Conservation (phyloP, 1,140 invertebrate species). For the Penaeus japonicus region DNA sequence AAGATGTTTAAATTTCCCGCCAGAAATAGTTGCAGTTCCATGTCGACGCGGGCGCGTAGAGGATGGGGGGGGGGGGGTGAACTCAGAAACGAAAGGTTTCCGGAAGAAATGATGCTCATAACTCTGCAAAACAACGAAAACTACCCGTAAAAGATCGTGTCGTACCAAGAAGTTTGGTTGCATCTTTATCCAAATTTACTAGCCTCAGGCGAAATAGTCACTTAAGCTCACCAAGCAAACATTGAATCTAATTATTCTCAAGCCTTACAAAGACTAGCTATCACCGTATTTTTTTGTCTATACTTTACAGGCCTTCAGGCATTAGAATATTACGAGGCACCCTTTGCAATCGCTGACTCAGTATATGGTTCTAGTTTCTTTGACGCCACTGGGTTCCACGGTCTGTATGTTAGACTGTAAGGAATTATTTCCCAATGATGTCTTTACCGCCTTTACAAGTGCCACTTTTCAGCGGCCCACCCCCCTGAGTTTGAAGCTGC, state of each 20-base stretch:
- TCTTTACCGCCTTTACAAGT: slow-evolving; percentile 67
- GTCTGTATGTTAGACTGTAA: slow-evolving; percentile 77
- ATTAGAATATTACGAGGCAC: slow-evolving; percentile 65
- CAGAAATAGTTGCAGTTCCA: too few relatives aligned
- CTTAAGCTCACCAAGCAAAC: slow-evolving; percentile 69
- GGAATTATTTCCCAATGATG: slow-evolving; percentile 71
- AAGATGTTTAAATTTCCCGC: too few relatives aligned
- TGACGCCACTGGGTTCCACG: slow-evolving; percentile 78
- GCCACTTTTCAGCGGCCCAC: slow-evolving; percentile 71
- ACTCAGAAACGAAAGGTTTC: too few relatives aligned
- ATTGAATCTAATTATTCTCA: slow-evolving; percentile 67
- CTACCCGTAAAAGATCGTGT: too few relatives aligned
- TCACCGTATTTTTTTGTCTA: slow-evolving; percentile 69
- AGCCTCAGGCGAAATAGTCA: slow-evolving; percentile 69
- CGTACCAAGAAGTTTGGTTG: too few relatives aligned
- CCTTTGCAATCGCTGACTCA: slow-evolving; percentile 70
- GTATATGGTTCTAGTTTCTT: slow-evolving; percentile 75
- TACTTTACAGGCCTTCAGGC: slow-evolving; percentile 67
- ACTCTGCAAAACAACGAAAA: too few relatives aligned
- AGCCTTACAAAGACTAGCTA: slow-evolving; percentile 64
- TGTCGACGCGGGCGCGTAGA: too few relatives aligned
- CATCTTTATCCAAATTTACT: too few relatives aligned
- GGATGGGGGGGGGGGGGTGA: too few relatives aligned
- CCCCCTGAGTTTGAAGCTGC: slow-evolving; percentile 76
- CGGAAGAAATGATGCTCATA: too few relatives aligned